Base-by-base conservation (phyloP, 2,113 vertebrate species). In the Myxocyprinus asiaticus region DNA sequence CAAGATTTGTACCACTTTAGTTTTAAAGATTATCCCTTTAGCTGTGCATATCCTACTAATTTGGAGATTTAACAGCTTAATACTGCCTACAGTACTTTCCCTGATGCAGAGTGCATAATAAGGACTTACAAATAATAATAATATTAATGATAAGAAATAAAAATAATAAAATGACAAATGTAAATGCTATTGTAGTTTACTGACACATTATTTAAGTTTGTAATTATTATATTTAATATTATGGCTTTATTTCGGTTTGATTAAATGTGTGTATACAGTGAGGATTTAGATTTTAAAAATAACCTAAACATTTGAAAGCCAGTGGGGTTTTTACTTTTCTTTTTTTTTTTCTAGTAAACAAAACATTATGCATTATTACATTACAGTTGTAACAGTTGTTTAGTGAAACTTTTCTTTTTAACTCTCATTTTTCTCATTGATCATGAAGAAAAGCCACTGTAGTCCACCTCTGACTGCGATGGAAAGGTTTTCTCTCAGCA, bases 401-500 rank as follows among this genome's bases (percentile, higher is more conserved):
- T 17, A 15, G 45, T 55, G 22, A 62, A 62, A 48, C 9, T 74
- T 15, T 67, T 62, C 53, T 10, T 76, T 47, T 48, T n/a, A 69
- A 48, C 43, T 53, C 64, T 50, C n/a, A 44, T 44, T 78, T 62
- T 44, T 45, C 22, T 47, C 67, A 15, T 56, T 58, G 22, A 33
- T 72, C 62, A 67, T 76, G 69, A 76, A 79, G 59, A 71, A 44
- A 59, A 55, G 44, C 76, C 4, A 7, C 66, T 17, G 9, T 43
- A 68, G 15, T 64, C 48, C 68, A 69, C 67, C 61, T 74, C 44
- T 62, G 76, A 72, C 43, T 47, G 51, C 8, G 68, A 77, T 73
- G 51, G 63, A 81, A 78, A 75, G 50, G 61, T 56, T 44, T 79
- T 71, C 76, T 71, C 70, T 87, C 86, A 86, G 85, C 84, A 67